A percentile compares a stretch with the other conserved stretches of the same genome.
Conservation (phyloP, 2,797 vertebrate genomes). For the Alfaro cultratus region DNA sequence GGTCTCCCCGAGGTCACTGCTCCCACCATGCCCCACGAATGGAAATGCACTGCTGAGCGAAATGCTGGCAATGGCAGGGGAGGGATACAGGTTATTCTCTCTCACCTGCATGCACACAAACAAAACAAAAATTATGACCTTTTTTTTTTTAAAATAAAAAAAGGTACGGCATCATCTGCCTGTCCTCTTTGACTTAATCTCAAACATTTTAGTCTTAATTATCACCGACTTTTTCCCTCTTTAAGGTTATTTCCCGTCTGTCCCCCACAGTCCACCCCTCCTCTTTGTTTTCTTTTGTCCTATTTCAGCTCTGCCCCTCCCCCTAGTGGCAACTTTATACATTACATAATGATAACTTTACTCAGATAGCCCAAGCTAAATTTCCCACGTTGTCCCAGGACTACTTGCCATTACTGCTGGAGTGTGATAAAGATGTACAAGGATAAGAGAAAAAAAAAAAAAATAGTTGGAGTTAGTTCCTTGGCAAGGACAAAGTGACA, state of each 20-base stretch:
- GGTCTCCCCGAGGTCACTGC: constrained; percentile 87
- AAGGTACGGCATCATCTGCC: not conserved
- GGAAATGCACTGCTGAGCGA: constrained; percentile 62
- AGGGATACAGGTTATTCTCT: constrained; percentile 57
- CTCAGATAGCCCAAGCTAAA: constrained; percentile 15
- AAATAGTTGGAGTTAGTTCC: constrained; percentile 38
- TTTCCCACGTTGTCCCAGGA: constrained; percentile 34
- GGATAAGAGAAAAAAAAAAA: constrained; percentile 26
- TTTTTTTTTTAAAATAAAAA: not conserved
- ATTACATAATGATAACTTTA: constrained; percentile 26
- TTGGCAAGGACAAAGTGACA: constrained; percentile 77
- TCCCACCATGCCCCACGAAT: constrained; percentile 66
- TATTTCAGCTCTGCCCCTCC: constrained; percentile 62
- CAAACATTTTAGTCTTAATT: constrained; percentile 38
- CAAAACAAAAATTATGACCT: constrained; percentile 8
- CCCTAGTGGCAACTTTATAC: constrained; percentile 55
- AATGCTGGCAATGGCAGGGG: constrained; percentile 53
- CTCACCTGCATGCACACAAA: constrained; percentile 23
- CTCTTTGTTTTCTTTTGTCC: constrained; percentile 24
- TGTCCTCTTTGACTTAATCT: constrained; percentile 10
- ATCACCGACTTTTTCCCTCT: constrained; percentile 11
- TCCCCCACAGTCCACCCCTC: not conserved
- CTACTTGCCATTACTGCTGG: constrained; percentile 29
- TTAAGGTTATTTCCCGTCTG: constrained; percentile 13
- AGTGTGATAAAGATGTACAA: constrained; percentile 35